Conservation (phyloP, 2,113 vertebrate species). For the Salvelinus sp. region DNA sequence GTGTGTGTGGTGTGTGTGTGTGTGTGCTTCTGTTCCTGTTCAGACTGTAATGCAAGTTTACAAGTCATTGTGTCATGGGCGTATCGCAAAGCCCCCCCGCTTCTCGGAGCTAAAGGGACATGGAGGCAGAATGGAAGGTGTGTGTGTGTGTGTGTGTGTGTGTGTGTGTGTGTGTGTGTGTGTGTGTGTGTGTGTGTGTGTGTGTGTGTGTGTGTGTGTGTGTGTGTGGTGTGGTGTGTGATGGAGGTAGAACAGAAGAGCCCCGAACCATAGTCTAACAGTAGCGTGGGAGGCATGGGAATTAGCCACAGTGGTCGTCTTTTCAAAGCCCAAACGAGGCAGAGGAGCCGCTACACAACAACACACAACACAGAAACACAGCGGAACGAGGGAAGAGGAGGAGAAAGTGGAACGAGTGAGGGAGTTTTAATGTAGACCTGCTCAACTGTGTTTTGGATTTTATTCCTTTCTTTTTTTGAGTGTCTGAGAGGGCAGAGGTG, state of each 20-base stretch:
- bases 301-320: conserved; percentile 27
- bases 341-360: not conserved
- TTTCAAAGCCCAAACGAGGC: conserved; percentile 25
- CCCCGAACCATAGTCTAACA: conserved; percentile 9
- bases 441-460: too few species aligned
- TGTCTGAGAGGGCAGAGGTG: not conserved
- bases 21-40: conserved; percentile 7
- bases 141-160: conserved; percentile 16
- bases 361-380: not conserved
- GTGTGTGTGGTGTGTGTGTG: not conserved
- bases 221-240: conserved; percentile 3
- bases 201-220: conserved; percentile 18
- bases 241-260: conserved; percentile 3
- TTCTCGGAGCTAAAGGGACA: conserved; percentile 30
- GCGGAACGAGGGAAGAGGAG: not conserved
- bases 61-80: conserved; percentile 66
- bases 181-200: too few species aligned
- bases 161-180: not conserved
- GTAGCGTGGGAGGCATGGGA: conserved; percentile 28
- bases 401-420: not conserved
- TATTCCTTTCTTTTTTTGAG: too few species aligned
- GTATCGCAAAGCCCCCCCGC: conserved; percentile 37
- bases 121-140: not conserved
- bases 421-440: not conserved
- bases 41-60: conserved; percentile 67